Evolutionary conservation across 2,888 invertebrate genomes (phyloP).

Genomic region (Epinotia brunnichana): DNA sequence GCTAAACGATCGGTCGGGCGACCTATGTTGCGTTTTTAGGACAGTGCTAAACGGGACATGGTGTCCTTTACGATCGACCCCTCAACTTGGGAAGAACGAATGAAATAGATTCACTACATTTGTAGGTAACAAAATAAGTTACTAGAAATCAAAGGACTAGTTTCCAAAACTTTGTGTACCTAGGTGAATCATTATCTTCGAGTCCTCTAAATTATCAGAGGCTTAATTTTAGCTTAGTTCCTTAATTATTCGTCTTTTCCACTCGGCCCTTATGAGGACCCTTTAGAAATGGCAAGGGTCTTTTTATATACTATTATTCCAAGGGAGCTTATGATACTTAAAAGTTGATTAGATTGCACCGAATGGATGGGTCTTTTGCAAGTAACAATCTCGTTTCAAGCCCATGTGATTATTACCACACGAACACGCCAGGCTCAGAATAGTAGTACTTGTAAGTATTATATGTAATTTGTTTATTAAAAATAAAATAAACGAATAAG

Average conservation of each 20-base stretch:
- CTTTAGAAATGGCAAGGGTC: conserved; percentile 8
- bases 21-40: too few relatives aligned
- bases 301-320: conserved; percentile 4
- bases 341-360: neutral
- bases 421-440: too few relatives aligned
- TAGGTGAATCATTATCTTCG: neutral
- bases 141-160: neutral
- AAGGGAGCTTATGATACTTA: neutral
- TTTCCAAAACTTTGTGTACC: neutral
- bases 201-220: conserved; percentile 1
- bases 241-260: conserved; percentile 15
- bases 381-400: too few relatives aligned
- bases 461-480: too few relatives aligned
- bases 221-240: conserved; percentile 23
- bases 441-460: too few relatives aligned
- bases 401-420: too few relatives aligned
- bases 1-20: too few relatives aligned
- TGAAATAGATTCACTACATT: too few relatives aligned
- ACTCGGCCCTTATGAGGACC: neutral
- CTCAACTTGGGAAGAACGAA: too few relatives aligned
- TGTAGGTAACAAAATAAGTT: neutral
- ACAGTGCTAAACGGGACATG: too few relatives aligned
- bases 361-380: neutral
- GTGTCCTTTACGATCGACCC: too few relatives aligned
- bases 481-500: too few relatives aligned